Evolutionary conservation across 2,888 invertebrate species (phyloP).

Genomic region (Chrysolina americana): DNA sequence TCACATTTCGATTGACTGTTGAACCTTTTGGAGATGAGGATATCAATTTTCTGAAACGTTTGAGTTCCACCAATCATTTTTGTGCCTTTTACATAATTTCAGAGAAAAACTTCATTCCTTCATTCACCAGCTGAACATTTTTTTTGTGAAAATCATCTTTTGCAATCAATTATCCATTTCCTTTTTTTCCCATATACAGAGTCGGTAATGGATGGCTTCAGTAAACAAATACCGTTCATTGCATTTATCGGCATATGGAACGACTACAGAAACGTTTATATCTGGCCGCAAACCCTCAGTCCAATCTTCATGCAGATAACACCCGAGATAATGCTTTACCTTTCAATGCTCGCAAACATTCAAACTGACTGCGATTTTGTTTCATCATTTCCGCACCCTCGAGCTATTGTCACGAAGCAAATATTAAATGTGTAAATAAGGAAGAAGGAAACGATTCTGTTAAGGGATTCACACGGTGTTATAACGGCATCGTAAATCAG

Average conservation of each 20-base stretch:
- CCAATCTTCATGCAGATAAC: slow-evolving; percentile 3
- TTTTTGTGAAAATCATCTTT: no score
- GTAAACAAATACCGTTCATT: background rate
- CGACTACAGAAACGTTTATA: background rate
- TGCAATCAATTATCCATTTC: no score
- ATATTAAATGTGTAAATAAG: slow-evolving; percentile 50
- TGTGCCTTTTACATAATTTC: no score
- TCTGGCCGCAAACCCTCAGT: background rate
- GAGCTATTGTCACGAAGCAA: slow-evolving; percentile 46
- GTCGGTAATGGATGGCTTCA: background rate
- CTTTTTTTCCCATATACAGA: background rate
- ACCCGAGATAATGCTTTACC: background rate
- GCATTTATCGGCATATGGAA: background rate
- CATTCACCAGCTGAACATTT: no score
- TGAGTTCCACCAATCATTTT: no score
- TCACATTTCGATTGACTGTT: no score
- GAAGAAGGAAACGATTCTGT: slow-evolving; percentile 44
- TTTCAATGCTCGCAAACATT: slow-evolving; percentile 2
- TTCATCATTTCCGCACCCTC: slow-evolving; percentile 41
- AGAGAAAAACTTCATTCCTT: no score
- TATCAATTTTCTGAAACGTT: no score
- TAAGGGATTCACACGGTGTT: slow-evolving; percentile 49
- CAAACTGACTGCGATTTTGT: slow-evolving; percentile 28
- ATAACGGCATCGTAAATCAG: slow-evolving; percentile 50
- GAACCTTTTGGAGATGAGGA: no score